A percentile compares a stretch with the other conserved stretches of the same genome.
Conservation (phyloP, 2,888 invertebrate genomes). For the Rhopalosiphum nymphaeae region DNA sequence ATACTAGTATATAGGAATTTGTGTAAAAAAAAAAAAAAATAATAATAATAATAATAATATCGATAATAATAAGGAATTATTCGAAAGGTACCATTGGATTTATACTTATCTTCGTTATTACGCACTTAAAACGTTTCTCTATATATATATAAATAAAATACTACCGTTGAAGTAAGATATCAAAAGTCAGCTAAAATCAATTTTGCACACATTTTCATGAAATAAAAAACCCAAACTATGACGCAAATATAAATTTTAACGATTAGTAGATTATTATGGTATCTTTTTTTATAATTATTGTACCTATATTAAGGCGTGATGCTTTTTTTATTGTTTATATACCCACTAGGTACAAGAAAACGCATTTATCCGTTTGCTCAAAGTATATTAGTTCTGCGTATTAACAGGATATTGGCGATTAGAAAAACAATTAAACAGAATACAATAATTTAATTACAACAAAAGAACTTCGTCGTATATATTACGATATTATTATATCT, state of each 20-base stretch:
- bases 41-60: not conserved
- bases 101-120: not conserved
- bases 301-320: not conserved
- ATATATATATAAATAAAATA: not conserved
- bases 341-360: not conserved
- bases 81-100: not conserved
- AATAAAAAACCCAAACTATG: not conserved
- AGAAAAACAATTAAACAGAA: not conserved
- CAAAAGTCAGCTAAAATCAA: not conserved
- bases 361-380: not conserved
- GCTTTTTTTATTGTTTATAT: not conserved
- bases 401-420: no score
- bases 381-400: not conserved
- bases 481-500: not conserved
- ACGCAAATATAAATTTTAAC: not conserved
- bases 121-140: not conserved
- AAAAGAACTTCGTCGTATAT: not conserved
- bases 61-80: not conserved
- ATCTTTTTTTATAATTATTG: not conserved
- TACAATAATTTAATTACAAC: not conserved
- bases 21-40: not conserved
- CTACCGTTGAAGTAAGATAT: not conserved
- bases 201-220: not conserved
- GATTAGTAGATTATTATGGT: not conserved
- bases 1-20: not conserved